Evolutionary conservation across 2,113 vertebrate species (phyloP).

Genomic region (Clupea harengus): DNA sequence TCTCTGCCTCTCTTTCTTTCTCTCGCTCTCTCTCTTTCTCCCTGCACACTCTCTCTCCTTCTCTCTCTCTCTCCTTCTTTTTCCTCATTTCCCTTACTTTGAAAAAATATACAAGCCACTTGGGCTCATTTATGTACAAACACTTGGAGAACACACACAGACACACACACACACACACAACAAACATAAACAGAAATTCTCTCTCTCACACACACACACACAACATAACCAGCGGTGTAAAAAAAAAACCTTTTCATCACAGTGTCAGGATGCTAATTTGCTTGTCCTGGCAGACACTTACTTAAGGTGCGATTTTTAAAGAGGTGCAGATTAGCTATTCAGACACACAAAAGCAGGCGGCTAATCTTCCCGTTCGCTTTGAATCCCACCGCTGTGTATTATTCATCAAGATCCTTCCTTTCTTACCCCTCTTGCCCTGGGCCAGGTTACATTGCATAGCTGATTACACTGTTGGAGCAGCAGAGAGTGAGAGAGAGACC

Average conservation of each 20-base stretch:
- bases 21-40: background rate
- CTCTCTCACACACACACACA: too few relatives aligned
- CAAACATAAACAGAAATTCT: too few relatives aligned
- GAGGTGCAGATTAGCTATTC: slow-evolving; percentile 47
- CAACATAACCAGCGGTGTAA: background rate
- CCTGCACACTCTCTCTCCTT: too few relatives aligned
- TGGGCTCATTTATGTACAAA: slow-evolving; percentile 18
- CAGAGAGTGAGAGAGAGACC: background rate
- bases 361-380: slow-evolving; percentile 37
- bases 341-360: slow-evolving; percentile 40
- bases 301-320: slow-evolving; percentile 44
- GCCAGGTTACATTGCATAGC: slow-evolving; percentile 57
- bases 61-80: background rate
- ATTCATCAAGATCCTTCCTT: slow-evolving; percentile 59
- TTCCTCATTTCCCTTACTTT: background rate
- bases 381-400: slow-evolving; percentile 49
- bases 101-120: background rate
- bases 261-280: slow-evolving; percentile 31
- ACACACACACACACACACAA: too few relatives aligned
- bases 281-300: slow-evolving; percentile 30
- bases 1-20: background rate
- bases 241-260: background rate
- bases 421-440: slow-evolving; percentile 37
- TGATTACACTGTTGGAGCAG: slow-evolving; percentile 44
- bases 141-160: slow-evolving; percentile 18